Conservation (phyloP, 2,113 vertebrate species). For the Thryonomys swinderianus region DNA sequence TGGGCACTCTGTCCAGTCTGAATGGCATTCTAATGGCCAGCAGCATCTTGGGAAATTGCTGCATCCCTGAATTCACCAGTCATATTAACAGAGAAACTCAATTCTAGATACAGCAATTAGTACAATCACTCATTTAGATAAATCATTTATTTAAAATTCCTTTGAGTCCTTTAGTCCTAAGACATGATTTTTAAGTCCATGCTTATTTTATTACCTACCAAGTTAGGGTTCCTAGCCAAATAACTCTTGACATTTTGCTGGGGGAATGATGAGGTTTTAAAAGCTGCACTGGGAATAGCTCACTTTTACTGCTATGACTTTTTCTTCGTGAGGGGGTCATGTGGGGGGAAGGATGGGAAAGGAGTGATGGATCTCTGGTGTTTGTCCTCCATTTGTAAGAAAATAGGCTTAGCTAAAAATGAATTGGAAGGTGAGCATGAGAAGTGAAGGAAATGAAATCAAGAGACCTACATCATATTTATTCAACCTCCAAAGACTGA, state of each 20-base stretch:
- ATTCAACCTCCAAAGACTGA: neutral
- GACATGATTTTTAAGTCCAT: constrained; percentile 60
- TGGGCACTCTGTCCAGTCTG: neutral
- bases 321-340: neutral
- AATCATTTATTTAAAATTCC: constrained; percentile 71
- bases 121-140: constrained; percentile 47
- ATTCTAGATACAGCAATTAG: constrained; percentile 49
- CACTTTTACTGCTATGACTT: neutral
- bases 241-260: constrained; percentile 66
- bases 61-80: neutral
- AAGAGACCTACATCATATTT: neutral
- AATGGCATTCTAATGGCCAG: neutral
- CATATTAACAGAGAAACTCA: constrained; percentile 25
- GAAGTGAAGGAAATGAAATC: neutral
- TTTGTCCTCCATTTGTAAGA: neutral
- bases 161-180: constrained; percentile 59
- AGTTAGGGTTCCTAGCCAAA: constrained; percentile 50
- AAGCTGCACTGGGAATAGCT: constrained; percentile 1
- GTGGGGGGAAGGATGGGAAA: neutral
- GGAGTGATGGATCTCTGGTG: neutral
- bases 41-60: neutral
- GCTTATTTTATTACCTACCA: constrained; percentile 71
- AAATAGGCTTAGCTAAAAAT: neutral
- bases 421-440: neutral
- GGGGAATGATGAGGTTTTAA: constrained; percentile 35